Percentiles rank a stretch among this genome's conserved stretches.
Conservation (phyloP, 2,113 vertebrate species). For the Platycercus adscitus region DNA sequence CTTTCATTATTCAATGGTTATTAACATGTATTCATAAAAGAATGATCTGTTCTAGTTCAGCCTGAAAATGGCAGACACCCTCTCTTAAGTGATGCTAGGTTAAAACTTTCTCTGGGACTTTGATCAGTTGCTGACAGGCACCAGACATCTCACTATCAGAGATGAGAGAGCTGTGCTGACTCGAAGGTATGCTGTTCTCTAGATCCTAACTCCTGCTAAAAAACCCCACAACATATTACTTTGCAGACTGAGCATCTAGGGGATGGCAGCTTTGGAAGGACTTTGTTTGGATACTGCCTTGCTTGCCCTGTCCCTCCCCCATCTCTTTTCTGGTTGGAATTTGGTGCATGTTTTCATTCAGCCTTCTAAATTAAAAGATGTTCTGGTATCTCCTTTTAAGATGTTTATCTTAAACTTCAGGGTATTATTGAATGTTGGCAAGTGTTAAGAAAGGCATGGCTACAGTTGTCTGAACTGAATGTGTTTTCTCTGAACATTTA, state of each 20-base stretch:
- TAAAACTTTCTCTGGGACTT: neutral
- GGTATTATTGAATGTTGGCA: neutral
- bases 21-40: neutral
- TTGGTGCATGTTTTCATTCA: neutral
- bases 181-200: neutral
- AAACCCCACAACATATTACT: neutral
- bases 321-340: neutral
- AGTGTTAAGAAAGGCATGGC: neutral
- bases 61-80: neutral
- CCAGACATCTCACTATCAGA: neutral
- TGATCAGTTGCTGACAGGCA: neutral
- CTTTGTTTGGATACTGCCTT: neutral
- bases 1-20: neutral
- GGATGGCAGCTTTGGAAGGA: neutral
- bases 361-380: neutral
- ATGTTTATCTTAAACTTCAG: neutral
- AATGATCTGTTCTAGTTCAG: neutral
- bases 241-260: neutral
- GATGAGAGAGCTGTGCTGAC: neutral
- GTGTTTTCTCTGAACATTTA: neutral
- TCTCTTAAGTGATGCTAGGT: neutral
- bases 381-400: neutral
- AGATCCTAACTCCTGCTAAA: neutral
- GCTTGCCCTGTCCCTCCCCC: neutral
- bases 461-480: neutral